Evolutionary conservation across 2,888 invertebrate species (phyloP).

Genomic region (Mesorhabditis sp.): DNA sequence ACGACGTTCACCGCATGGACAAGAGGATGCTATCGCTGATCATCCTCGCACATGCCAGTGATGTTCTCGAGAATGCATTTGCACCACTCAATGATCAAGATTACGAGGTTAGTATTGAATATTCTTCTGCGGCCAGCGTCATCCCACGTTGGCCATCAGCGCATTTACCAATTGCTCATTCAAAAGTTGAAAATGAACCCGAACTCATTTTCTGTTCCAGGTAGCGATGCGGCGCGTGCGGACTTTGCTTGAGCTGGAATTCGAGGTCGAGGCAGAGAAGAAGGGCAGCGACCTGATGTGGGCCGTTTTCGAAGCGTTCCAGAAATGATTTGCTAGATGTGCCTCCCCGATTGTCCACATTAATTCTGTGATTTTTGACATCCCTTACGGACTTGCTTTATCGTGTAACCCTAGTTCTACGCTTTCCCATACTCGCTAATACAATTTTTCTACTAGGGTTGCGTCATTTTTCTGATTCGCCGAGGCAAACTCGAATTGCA

Average conservation of each 20-base stretch:
- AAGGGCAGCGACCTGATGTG: slow-evolving; percentile 78
- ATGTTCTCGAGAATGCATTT: slow-evolving; percentile 98
- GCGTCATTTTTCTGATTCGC: no score
- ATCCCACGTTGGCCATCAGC: neutral
- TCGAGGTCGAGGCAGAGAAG: slow-evolving; percentile 90
- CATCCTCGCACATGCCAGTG: slow-evolving; percentile 92
- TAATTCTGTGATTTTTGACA: no score
- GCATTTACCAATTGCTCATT: neutral
- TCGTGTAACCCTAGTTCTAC: no score
- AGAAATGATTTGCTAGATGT: slow-evolving; percentile 71
- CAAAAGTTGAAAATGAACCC: slow-evolving; percentile 8
- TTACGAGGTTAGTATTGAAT: slow-evolving; percentile 39
- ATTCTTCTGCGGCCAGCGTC: neutral
- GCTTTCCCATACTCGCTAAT: no score
- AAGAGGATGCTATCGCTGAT: slow-evolving; percentile 86
- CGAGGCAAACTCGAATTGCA: no score
- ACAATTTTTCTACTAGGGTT: no score
- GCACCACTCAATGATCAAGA: slow-evolving; percentile 73
- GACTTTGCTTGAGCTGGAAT: slow-evolving; percentile 89
- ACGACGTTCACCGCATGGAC: slow-evolving; percentile 95
- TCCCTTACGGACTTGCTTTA: no score
- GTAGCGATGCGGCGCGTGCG: slow-evolving; percentile 93
- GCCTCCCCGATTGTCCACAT: no score
- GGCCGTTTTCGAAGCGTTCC: slow-evolving; percentile 97
- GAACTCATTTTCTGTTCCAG: slow-evolving; percentile 17